Evolutionary conservation across 2,113 vertebrate species (phyloP), one percentile per base, ranked within the genome.

Genomic region (Leuciscus idus): DNA sequence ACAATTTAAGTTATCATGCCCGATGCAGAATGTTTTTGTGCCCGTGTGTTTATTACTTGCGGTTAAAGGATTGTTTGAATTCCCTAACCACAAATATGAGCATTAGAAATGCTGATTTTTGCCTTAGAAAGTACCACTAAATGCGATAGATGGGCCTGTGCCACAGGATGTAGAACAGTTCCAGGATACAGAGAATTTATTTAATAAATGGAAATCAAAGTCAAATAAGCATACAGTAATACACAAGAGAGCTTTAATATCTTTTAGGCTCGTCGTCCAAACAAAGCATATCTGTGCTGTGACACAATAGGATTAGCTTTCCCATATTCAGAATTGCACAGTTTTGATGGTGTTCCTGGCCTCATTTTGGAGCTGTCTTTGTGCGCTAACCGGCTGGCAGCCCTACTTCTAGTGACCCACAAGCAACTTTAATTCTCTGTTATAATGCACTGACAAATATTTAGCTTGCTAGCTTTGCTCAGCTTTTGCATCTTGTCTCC

Each of bases 241-340:
- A 76, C 76, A 70, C 76, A 6, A 46, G n/a, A 62, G 76, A 55
- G 78, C 82, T 75, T n/a, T 61, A 21, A 84, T 84, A 55, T 80
- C 39, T 84, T 87, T 89, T 50, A 62, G 48, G 57, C 59, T 30
- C 70, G 39, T 75, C 11, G 43, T 84, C 84, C 84, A 84, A 84
- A 36, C 81, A 86, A 86, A 88, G 57, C 84, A 70, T 74, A 84
- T 88, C 75, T 81, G 66, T 84, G 84, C 73, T 81, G 33, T 81
- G 85, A 79, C 73, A 81, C 66, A 72, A 84, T 52, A 59, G 26
- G 66, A 80, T 80, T 81, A 77, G 50, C 64, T 50, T 84, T 81
- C 81, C 68, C 26, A 6, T 79, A 28, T 46, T 85, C 76, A 82
- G 61, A 23, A 55, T 36, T 81, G 52, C 52, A 64, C 55, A 57